Base-by-base conservation (phyloP, 1,140 invertebrate genomes). In the Monomorium pharaonis region DNA sequence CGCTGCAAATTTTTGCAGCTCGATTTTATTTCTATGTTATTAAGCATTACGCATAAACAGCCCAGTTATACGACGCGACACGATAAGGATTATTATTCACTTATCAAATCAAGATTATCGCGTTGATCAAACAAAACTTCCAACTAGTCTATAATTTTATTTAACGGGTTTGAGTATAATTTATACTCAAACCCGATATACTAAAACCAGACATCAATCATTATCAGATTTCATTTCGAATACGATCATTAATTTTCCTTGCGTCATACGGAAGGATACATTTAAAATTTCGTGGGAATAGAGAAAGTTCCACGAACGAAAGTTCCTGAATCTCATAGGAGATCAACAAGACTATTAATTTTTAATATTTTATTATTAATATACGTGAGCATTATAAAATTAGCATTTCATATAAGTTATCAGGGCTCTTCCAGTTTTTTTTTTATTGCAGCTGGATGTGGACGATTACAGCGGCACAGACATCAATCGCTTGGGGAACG, bases 241-340 rank as follows among this genome's bases (percentile, higher is more conserved):
- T 76, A 60, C 24, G 4, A 44, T 60, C 47, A 58, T 76, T 60
- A 60, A 60, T 76, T 60, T 44, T 60, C 16, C 21, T 58, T 24
- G 16, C 37, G 18, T 58, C 51, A n/a, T n/a, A 72, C 18, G 14
- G 18, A 12, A 3, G 16, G 21, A 75, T 16, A 14, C 42, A 58
- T 42, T 9, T n/a, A n/a, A 44, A 7, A 24, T 18, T 27, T 12
- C 16, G 5, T 58, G 54, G 47, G 33, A 51, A 72, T 12, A 14
- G 72, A 75, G 54, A 60, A 44, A 75, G 54, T 51, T 72, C 14
- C 3, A 30, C 47, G 30, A n/a, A 54, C n/a, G n/a, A n/a, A n/a
- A n/a, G n/a, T n/a, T n/a, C 12, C 9, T 33, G 10, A 67, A 72
- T 54, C 27, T 69, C 10, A 10, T 69, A 27, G 9, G 9, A 51